A percentile compares a stretch with the other conserved stretches of the same genome.
Evolutionary conservation across 2,888 invertebrate genomes (phyloP).

Genomic region (Sphinx pinastri): DNA sequence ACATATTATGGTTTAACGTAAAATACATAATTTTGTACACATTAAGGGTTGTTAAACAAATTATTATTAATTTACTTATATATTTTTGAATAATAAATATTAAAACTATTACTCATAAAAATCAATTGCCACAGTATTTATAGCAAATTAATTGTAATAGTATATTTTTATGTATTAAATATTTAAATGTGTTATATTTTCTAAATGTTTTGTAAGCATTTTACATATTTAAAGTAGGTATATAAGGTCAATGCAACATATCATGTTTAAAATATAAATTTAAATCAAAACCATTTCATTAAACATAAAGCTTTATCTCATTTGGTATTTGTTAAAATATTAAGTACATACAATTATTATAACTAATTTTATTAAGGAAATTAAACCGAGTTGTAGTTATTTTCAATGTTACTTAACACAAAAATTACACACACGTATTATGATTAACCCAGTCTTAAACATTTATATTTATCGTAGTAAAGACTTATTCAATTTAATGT

Average conservation of each 20-base stretch:
- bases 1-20: slow-evolving; percentile 20
- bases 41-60: neutral
- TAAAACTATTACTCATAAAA: neutral
- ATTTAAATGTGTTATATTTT: neutral
- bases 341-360: neutral
- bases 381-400: no score
- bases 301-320: neutral
- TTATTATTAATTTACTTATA: neutral
- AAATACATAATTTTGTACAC: neutral
- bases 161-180: neutral
- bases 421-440: neutral
- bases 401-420: neutral
- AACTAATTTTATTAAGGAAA: no score
- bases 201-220: neutral
- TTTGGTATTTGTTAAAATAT: neutral
- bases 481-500: neutral
- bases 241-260: neutral
- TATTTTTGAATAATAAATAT: neutral
- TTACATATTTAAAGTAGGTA: neutral
- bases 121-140: no score
- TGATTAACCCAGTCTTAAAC: slow-evolving; percentile 34
- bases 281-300: no score
- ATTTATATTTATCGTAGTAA: slow-evolving; percentile 20
- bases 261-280: no score
- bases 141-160: no score